Conservation (phyloP, 2,113 vertebrate genomes). For the Fulica atra region DNA sequence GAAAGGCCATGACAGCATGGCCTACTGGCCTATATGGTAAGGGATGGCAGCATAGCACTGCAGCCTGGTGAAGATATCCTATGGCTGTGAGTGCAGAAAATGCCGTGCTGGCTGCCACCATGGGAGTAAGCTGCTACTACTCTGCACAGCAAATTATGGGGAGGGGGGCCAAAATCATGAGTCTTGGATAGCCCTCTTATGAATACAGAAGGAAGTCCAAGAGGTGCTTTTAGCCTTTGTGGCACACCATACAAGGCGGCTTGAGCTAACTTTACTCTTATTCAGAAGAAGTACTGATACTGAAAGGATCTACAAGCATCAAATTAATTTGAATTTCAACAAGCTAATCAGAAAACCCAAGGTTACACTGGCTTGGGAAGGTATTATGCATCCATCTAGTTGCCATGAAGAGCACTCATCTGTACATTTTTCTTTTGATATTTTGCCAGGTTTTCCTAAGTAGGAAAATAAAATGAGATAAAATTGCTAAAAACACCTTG, state of each 20-base stretch:
- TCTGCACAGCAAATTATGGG: neutral
- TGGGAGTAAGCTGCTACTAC: neutral
- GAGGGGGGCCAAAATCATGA: neutral
- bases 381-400: constrained; percentile 17
- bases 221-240: neutral
- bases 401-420: constrained; percentile 41
- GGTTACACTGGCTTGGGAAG: constrained; percentile 25
- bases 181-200: neutral
- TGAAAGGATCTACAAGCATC: constrained; percentile 15
- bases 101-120: fast-evolving
- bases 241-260: neutral
- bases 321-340: constrained; percentile 43
- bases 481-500: constrained; percentile 10
- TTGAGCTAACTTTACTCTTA: neutral
- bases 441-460: constrained; percentile 24
- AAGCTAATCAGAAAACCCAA: constrained; percentile 44
- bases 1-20: neutral
- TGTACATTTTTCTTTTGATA: constrained; percentile 15
- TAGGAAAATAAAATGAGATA: constrained; percentile 4
- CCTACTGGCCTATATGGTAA: neutral
- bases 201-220: neutral
- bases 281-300: neutral
- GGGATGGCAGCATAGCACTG: neutral
- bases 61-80: neutral
- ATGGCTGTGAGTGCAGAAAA: neutral